Conservation (phyloP, 2,888 invertebrate genomes). For the Zeuzera pyrina region DNA sequence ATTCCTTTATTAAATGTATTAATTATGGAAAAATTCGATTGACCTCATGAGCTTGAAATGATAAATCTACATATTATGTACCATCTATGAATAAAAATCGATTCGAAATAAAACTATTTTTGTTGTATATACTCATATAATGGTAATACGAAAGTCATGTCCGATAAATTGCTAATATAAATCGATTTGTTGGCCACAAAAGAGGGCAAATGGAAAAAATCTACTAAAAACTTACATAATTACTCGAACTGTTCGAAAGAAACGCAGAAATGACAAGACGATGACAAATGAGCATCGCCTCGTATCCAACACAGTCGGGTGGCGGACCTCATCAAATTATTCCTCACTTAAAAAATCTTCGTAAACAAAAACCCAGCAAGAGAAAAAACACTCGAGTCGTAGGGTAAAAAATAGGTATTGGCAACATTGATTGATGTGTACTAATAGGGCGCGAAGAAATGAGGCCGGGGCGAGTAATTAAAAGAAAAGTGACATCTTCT, state of each 20-base stretch:
- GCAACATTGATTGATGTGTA: conserved; percentile 74
- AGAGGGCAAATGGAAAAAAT: conserved; percentile 43
- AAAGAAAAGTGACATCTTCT: conserved; percentile 70
- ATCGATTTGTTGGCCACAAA: conserved; percentile 28
- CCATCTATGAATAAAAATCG: too few relatives aligned
- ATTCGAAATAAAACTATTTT: too few relatives aligned
- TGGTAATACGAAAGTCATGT: too few relatives aligned
- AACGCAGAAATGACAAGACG: conserved; percentile 73
- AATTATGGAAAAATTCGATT: conserved; percentile 23
- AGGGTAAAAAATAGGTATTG: conserved; percentile 71
- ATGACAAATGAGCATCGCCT: conserved; percentile 70
- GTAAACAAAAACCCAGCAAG: conserved; percentile 66
- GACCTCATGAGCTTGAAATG: too few relatives aligned
- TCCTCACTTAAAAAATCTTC: conserved; percentile 71
- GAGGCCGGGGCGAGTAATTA: conserved; percentile 66
- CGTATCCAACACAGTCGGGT: conserved; percentile 67
- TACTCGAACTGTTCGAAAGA: conserved; percentile 69
- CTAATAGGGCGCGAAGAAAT: conserved; percentile 73
- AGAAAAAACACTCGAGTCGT: conserved; percentile 57
- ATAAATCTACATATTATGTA: too few relatives aligned
- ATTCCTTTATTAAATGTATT: conserved; percentile 36
- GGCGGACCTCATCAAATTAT: conserved; percentile 73
- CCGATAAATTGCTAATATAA: conserved; percentile 14
- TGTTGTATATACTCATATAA: too few relatives aligned
- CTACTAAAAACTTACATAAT: conserved; percentile 64